phyloP scores from a whole-genome alignment of 2,113 vertebrate species.

The Motacilla tschutschensis region DNA sequence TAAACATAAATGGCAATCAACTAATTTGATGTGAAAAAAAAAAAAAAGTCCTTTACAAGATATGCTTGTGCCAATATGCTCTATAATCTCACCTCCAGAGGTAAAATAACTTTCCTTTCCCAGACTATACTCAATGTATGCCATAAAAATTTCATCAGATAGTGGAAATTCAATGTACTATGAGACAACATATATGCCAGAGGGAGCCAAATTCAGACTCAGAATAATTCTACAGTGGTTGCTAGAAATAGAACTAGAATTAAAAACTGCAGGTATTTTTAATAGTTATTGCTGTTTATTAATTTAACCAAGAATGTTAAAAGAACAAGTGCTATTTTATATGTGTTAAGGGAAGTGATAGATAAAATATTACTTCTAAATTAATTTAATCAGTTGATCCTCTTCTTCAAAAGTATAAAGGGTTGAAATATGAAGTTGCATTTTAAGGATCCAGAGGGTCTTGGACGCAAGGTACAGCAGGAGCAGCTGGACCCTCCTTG shows the following conservation, averaged over 20 bases:
- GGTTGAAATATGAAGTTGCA: fast-evolving
- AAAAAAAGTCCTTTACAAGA: neutral
- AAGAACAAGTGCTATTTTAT: neutral
- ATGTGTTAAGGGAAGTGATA: neutral
- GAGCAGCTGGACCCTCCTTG: neutral
- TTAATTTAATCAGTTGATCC: neutral
- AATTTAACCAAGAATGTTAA: neutral
- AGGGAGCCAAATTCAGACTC: neutral
- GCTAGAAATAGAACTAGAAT: neutral
- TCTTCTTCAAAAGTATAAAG: neutral
- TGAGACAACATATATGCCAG: neutral
- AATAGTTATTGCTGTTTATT: neutral
- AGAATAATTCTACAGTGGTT: neutral
- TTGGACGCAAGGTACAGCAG: fast-evolving
- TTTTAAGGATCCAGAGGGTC: neutral
- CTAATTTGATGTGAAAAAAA: neutral
- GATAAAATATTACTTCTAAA: neutral
- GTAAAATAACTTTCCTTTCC: neutral
- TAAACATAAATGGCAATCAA: neutral
- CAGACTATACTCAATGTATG: neutral
- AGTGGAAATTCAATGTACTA: neutral
- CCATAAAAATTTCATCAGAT: neutral
- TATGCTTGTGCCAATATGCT: neutral
- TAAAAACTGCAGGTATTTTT: neutral
- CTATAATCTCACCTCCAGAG: neutral